Base-by-base conservation (phyloP, 2,113 vertebrate genomes). In the Tor tambroides region DNA sequence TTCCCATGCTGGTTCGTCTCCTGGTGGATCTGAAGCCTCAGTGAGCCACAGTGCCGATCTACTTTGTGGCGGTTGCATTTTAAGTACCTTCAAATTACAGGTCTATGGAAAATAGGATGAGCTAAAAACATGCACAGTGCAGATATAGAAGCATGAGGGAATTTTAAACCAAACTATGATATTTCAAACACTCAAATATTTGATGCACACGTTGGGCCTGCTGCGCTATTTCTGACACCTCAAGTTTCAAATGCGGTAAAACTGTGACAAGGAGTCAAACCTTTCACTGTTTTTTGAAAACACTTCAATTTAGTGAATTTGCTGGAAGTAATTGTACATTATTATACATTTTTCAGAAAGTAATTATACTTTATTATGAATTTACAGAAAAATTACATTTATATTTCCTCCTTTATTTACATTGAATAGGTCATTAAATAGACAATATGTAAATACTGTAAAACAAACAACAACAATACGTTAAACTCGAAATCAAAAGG, bases 11-110 rank as follows among this genome's bases (percentile, higher is more conserved):
- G 69, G 19, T 65, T 79, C 35, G 65, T 87, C 82, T 84, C 80
- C 28, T 78, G 43, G 61, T 30, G 23, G 80, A 80, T 59, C 26
- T 14, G 75, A 46, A 59, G 81, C 81, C 67, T 84, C 75, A 30
- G 30, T 51, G 63, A 74, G 23, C 83, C 84, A 46, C 84, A 84
- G 28, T 30, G 83, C 84, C 80, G 79, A 79, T 90, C 56, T 81
- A 74, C 86, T 79, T 84, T 61, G 83, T 84, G 75, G 86, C 59
- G 74, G 76, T 71, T 77, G 85, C 54, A 28, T 89, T 90, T 85
- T 83, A 83, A 87, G 81, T 26, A 46, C 28, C 30, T 83, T 84
- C 30, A 89, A 87, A 88, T 91, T 88, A 89, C 86, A 88, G 87
- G 87, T 89, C 79, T 75, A 71, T 77, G 61, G 74, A 79, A 87